A percentile compares a stretch with the other conserved stretches of the same genome.
These are phyloP conservation scores for Raphicerus campestris DNA, from an alignment of 2,113 vertebrate species.

Conservation along the genomic window DNA sequence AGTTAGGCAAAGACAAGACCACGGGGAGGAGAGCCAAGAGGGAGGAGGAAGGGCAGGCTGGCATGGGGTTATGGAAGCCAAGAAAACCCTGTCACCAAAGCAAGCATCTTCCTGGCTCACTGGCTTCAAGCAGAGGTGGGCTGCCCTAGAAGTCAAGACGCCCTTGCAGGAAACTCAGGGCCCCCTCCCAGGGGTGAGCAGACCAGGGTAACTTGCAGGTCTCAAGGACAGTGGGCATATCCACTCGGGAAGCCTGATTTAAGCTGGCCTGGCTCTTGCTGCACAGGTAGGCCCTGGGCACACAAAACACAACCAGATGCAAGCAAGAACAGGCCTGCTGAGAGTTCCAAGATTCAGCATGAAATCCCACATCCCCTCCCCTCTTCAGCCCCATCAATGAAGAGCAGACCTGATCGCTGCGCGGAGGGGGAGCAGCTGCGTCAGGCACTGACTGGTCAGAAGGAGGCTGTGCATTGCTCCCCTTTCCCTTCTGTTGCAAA, in stretches of 20 bases:
- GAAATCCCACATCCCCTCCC: background rate
- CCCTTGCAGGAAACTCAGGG: background rate
- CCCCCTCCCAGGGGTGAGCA: background rate
- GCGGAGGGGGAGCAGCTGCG: background rate
- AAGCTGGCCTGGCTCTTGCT: background rate
- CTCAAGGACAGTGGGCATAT: background rate
- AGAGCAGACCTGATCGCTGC: background rate
- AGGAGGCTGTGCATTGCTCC: background rate
- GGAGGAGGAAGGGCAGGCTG: background rate
- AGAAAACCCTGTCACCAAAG: background rate
- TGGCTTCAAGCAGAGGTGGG: background rate
- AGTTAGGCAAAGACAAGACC: background rate
- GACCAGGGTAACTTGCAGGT: background rate
- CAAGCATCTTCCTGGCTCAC: background rate
- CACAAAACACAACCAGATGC: background rate
- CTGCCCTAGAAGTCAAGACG: background rate
- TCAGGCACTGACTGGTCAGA: background rate
- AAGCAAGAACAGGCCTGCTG: background rate
- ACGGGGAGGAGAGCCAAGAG: background rate
- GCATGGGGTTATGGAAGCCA: background rate
- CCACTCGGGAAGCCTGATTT: background rate
- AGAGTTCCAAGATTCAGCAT: background rate
- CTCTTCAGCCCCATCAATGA: background rate
- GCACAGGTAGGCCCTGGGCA: background rate
- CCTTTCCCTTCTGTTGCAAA: background rate